Conservation (phyloP, 2,888 invertebrate genomes). For the Spilarctia lutea region DNA sequence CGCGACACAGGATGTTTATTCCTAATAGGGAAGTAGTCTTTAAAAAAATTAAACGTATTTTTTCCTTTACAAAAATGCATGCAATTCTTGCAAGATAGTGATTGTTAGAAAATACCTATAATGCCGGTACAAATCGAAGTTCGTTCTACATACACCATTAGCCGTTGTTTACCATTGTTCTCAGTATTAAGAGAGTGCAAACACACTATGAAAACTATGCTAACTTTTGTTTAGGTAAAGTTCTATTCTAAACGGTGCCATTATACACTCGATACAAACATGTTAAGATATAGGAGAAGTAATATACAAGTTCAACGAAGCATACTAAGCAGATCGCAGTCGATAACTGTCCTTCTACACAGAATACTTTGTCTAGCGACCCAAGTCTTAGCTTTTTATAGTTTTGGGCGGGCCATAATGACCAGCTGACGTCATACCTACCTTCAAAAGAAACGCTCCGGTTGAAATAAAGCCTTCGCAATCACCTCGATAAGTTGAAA, state of each 20-base stretch:
- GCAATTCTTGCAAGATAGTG: not conserved
- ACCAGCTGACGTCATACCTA: conserved; percentile 19
- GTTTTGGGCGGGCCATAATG: conserved; percentile 21
- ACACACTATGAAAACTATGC: not conserved
- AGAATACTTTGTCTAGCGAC: conserved; percentile 14
- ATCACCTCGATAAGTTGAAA: conserved; percentile 20
- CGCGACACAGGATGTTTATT: no score
- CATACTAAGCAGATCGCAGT: conserved; percentile 16
- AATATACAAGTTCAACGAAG: conserved; percentile 2
- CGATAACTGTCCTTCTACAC: conserved; percentile 12
- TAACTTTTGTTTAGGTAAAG: not conserved
- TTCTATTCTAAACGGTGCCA: not conserved
- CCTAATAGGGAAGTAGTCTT: no score
- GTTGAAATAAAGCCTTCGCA: conserved; percentile 11
- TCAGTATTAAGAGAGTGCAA: not conserved
- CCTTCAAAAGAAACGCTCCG: conserved; percentile 9
- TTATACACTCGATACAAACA: not conserved
- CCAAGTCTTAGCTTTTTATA: conserved; percentile 21
- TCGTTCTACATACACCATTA: not conserved
- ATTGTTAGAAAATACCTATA: not conserved
- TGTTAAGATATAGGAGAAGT: not conserved
- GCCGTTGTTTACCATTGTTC: not conserved
- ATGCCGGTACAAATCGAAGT: not conserved
- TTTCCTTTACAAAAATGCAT: not conserved
- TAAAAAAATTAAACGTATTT: no score